These are phyloP conservation scores for Xylota segnis DNA, from an alignment of 2,888 invertebrate species.

Conservation along the genomic window DNA sequence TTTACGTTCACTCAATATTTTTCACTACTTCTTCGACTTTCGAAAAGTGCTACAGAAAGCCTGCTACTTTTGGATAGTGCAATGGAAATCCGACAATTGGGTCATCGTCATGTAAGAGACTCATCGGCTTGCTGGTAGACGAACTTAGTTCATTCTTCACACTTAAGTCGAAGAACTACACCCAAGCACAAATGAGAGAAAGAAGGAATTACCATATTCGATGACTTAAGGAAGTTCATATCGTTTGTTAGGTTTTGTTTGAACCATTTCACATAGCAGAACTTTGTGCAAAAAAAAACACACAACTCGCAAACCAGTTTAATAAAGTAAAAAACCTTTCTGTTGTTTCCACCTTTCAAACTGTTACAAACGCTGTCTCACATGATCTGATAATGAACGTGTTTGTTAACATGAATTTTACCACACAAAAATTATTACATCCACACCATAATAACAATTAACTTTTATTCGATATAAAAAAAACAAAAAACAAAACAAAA, in stretches of 20 bases:
- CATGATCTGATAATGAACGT: slow-evolving; percentile 32
- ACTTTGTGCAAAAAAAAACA: background rate
- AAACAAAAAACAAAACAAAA: background rate
- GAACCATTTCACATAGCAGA: background rate
- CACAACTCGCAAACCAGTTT: background rate
- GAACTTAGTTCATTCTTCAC: no score
- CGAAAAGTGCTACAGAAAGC: no score
- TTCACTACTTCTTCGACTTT: no score
- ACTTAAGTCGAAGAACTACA: no score
- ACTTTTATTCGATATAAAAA: slow-evolving; percentile 36
- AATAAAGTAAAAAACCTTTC: slow-evolving; percentile 8
- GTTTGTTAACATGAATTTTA: slow-evolving; percentile 29
- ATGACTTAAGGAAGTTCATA: no score
- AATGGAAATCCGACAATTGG: no score
- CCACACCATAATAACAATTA: slow-evolving; percentile 43
- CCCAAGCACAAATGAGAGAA: no score
- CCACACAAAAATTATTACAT: background rate
- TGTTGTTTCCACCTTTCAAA: slow-evolving; percentile 4
- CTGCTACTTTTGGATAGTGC: no score
- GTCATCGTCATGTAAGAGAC: no score
- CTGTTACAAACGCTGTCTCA: slow-evolving; percentile 9
- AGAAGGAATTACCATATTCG: no score
- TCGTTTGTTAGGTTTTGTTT: background rate
- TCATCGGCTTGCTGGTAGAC: no score
- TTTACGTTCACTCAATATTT: no score